A percentile compares a stretch with the other conserved stretches of the same genome.
Conservation (phyloP, 2,797 vertebrate species). For the Catamblyrhynchus diadema region DNA sequence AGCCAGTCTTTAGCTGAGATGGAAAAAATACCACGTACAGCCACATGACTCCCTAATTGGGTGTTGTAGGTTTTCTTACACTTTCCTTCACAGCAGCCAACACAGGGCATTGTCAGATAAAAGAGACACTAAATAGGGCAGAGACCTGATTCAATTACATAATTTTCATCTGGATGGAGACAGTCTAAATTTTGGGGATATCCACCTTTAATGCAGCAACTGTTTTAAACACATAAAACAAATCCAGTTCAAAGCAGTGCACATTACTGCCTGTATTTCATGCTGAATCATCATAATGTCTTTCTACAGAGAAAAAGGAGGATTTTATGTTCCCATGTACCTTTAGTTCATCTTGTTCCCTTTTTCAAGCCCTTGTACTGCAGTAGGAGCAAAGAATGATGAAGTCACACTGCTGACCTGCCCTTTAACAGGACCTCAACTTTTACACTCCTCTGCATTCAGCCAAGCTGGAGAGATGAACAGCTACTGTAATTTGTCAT, state of each 20-base stretch:
- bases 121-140: background rate
- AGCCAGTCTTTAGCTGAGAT: background rate
- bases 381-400: background rate
- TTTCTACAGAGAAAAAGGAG: background rate
- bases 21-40: background rate
- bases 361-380: slow-evolving; percentile 30
- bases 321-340: slow-evolving; percentile 16
- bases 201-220: background rate
- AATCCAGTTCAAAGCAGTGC: background rate
- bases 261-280: background rate
- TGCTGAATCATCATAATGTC: slow-evolving; percentile 21
- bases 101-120: background rate
- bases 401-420: slow-evolving; percentile 44
- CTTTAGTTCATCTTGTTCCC: slow-evolving; percentile 12
- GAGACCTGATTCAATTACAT: background rate
- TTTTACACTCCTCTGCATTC: slow-evolving; percentile 45
- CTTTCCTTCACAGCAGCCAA: slow-evolving; percentile 30
- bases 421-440: slow-evolving; percentile 26
- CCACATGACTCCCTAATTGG: slow-evolving; percentile 12
- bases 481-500: slow-evolving; percentile 11
- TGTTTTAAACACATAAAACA: slow-evolving; percentile 48
- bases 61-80: slow-evolving; percentile 1
- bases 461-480: slow-evolving; percentile 20
- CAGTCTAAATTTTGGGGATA: slow-evolving; percentile 36
- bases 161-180: background rate